Evolutionary conservation across 2,888 invertebrate genomes (phyloP), one percentile per base, ranked within the genome.

Genomic region (Melikaiella ostensackeni): DNA sequence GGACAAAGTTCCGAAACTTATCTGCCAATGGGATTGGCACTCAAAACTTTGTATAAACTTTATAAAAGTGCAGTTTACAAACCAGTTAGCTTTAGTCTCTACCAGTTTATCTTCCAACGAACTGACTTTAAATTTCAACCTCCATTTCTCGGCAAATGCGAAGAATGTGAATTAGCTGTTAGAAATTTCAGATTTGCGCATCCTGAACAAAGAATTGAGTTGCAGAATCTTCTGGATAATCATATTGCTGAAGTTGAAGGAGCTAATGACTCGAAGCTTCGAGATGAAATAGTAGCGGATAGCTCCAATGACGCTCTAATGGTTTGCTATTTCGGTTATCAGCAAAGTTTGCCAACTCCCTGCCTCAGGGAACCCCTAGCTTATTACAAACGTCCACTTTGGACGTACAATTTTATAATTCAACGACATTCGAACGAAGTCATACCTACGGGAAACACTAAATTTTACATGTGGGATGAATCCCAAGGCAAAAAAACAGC

Each of bases 391-490:
- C 42, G 77, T 13, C 79, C 79, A 50, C 35, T 81, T 9, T 75
- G 74, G 35, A 80, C 77, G 7, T 83, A 80, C 27, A 83, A 80
- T 62, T 63, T 81, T 27, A 78, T 77, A 11, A 74, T 79, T n/a
- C 75, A 74, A 64, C 21, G 75, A 57, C 3, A 70, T 4, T 11
- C 16, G 3, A 2, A 3, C 50, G 9, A 21, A n/a, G 57, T 73
- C 11, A 64, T 61, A 16, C 38, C 0, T 6, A 5, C 0, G 30
- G 30, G 21, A 2, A 42, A 33, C 9, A 75, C 75, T 42, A 30
- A 21, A 76, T 84, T 84, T 75, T 86, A 77, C 76, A 82, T 85
- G 80, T 86, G 84, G 85, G 70, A 82, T 46, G 81, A 83, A 74
- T 79, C 62, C 9, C 75, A 79, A 24, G 85, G 77, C 19, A 77